A percentile compares a stretch with the other conserved stretches of the same genome.
Conservation (phyloP, 1,140 invertebrate species). For the Zaprionus nigranus region DNA sequence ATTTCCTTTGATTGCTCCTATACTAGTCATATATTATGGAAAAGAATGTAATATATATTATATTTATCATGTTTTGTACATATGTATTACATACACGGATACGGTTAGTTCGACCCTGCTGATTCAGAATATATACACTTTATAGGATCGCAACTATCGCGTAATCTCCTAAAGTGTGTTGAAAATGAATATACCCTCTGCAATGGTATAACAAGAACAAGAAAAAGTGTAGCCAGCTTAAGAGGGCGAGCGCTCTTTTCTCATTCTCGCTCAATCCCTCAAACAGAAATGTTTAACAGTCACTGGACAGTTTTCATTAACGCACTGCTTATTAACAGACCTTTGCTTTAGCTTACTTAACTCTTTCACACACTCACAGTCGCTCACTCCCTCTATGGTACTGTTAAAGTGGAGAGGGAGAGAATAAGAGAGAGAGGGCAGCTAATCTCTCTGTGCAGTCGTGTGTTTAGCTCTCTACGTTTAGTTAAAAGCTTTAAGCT, state of each 20-base stretch:
- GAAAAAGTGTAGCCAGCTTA: constrained; percentile 24
- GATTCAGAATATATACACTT: too few relatives aligned
- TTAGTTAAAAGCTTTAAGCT: constrained; percentile 25
- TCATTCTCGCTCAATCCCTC: background rate
- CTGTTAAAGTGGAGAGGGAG: background rate
- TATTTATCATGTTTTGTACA: too few relatives aligned
- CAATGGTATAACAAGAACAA: background rate
- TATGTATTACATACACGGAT: too few relatives aligned
- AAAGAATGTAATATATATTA: too few relatives aligned
- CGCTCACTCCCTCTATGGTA: background rate
- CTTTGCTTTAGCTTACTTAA: constrained; percentile 2
- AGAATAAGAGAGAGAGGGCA: background rate
- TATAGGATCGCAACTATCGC: too few relatives aligned
- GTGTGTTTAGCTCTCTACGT: background rate
- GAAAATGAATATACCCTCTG: too few relatives aligned
- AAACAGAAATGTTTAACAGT: constrained; percentile 9
- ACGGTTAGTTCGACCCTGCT: too few relatives aligned
- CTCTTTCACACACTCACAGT: background rate
- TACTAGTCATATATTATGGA: too few relatives aligned
- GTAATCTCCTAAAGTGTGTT: too few relatives aligned
- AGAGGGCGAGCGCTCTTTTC: background rate
- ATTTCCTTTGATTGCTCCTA: too few relatives aligned
- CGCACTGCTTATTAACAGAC: constrained; percentile 24
- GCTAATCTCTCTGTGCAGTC: constrained; percentile 18
- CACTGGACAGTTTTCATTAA: constrained; percentile 33